These are phyloP conservation scores for Chalcis sispes DNA, from an alignment of 2,888 invertebrate genomes.

Conservation along the genomic window DNA sequence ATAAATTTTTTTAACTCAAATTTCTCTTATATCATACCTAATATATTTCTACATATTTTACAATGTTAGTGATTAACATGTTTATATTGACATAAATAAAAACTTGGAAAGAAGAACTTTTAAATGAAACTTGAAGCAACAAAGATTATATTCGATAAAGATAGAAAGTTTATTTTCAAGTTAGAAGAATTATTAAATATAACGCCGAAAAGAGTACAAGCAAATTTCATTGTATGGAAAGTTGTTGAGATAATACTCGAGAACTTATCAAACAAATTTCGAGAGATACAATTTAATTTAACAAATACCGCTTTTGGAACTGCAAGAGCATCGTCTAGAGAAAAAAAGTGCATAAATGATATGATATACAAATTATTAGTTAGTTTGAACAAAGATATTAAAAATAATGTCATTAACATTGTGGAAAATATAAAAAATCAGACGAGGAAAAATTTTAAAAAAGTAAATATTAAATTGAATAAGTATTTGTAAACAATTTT, in stretches of 20 bases:
- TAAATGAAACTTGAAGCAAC: no score
- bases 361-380: neutral
- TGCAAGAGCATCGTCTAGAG: neutral
- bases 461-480: constrained; percentile 35
- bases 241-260: constrained; percentile 1
- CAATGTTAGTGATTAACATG: no score
- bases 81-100: no score
- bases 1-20: no score
- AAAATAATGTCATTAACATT: constrained; percentile 5
- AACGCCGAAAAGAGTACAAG: constrained; percentile 82
- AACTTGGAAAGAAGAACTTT: no score
- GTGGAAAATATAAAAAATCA: constrained; percentile 4
- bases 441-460: neutral
- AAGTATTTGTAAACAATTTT: neutral
- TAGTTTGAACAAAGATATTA: constrained; percentile 14
- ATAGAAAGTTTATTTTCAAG: no score
- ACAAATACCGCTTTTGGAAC: neutral
- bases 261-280: constrained; percentile 1
- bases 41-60: no score
- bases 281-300: constrained; percentile 2
- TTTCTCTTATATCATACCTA: no score
- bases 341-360: neutral
- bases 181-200: constrained; percentile 80
- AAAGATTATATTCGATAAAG: no score
- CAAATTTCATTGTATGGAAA: constrained; percentile 96